Evolutionary conservation across 2,113 vertebrate genomes (phyloP).

Genomic region (Danionella cerebrum): DNA sequence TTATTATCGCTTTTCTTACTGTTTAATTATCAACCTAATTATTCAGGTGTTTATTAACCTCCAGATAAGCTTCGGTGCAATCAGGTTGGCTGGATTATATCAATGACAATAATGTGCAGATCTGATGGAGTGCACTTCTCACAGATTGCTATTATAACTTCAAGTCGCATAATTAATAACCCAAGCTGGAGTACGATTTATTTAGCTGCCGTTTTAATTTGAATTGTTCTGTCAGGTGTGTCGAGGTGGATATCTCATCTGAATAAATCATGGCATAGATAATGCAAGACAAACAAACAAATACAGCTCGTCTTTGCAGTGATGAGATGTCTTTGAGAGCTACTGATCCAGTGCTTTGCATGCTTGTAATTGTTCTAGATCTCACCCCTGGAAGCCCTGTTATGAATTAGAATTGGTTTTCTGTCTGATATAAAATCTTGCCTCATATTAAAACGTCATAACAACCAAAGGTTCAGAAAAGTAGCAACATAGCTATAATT

Average conservation of each 20-base stretch:
- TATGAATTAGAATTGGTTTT: constrained; percentile 40
- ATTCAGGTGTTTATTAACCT: constrained; percentile 27
- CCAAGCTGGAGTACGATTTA: constrained; percentile 22
- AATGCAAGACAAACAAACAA: constrained; percentile 26
- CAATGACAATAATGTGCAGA: constrained; percentile 34
- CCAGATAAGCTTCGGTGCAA: constrained; percentile 12
- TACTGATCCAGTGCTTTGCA: constrained; percentile 27
- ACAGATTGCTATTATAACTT: constrained; percentile 38
- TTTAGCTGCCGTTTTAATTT: constrained; percentile 18
- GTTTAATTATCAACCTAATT: constrained; percentile 40
- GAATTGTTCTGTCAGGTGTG: constrained; percentile 5
- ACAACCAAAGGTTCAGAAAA: not conserved
- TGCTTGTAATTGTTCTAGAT: constrained; percentile 42
- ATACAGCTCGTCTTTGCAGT: constrained; percentile 20
- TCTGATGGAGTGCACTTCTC: constrained; percentile 27
- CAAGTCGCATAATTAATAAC: constrained; percentile 36
- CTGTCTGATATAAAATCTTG: constrained; percentile 37
- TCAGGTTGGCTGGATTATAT: constrained; percentile 36
- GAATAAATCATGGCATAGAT: constrained; percentile 13
- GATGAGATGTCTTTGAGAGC: constrained; percentile 25
- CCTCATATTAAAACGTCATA: constrained; percentile 33
- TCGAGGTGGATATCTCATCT: constrained; percentile 2
- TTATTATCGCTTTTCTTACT: constrained; percentile 30
- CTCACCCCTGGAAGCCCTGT: constrained; percentile 32
- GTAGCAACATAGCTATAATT: not conserved